phyloP scores from a whole-genome alignment of 2,113 vertebrate genomes.

The Coracopsis vasa region DNA sequence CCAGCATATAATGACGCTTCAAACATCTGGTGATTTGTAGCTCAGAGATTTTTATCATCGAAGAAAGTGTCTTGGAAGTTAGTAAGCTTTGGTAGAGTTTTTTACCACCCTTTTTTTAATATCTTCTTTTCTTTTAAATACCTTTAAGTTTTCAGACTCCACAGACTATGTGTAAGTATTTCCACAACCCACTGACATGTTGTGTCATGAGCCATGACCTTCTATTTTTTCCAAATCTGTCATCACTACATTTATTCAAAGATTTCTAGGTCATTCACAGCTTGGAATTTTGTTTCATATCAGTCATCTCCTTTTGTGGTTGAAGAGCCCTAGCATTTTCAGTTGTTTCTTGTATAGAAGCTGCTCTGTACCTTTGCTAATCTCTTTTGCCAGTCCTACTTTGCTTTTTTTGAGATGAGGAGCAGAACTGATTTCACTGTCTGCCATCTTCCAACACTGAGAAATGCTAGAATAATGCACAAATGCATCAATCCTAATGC shows the following conservation, averaged over 20 bases:
- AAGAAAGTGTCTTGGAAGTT: background rate
- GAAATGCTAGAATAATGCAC: background rate
- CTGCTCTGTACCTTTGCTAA: background rate
- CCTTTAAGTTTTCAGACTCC: background rate
- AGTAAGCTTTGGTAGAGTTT: background rate
- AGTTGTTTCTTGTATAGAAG: background rate
- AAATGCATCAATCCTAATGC: background rate
- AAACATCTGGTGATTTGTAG: slow-evolving; percentile 28
- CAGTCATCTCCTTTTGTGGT: background rate
- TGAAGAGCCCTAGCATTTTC: background rate
- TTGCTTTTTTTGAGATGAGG: background rate
- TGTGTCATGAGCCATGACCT: background rate
- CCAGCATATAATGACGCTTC: background rate
- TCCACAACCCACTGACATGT: background rate
- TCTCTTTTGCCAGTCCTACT: background rate
- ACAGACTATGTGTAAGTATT: background rate
- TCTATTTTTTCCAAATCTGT: background rate
- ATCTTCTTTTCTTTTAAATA: background rate
- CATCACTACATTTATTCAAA: background rate
- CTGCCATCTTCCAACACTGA: background rate
- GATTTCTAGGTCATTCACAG: background rate
- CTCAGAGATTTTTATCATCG: background rate
- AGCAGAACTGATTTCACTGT: background rate
- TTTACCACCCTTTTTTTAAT: background rate
- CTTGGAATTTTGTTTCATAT: background rate